These are phyloP conservation scores for Glaucidium brasilianum DNA, from an alignment of 2,113 vertebrate genomes.

Conservation along the genomic window DNA sequence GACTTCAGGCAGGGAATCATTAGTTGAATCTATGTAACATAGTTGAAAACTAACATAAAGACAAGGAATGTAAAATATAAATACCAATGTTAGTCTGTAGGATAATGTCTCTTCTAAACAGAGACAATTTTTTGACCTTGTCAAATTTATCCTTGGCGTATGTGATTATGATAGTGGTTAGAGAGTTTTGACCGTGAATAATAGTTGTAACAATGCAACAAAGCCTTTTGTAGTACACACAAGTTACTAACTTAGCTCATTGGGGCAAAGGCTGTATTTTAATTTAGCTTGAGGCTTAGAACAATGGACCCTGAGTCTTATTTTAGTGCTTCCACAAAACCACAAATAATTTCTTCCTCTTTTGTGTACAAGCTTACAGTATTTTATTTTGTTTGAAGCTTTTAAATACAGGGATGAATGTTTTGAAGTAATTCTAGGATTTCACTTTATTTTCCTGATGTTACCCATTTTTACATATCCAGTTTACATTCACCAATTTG, in stretches of 20 bases:
- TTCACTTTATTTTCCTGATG: neutral
- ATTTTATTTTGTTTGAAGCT: neutral
- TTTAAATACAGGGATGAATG: neutral
- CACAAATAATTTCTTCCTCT: neutral
- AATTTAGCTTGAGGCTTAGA: neutral
- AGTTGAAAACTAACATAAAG: neutral
- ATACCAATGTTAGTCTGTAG: neutral
- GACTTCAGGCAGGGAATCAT: neutral
- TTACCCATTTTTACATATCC: neutral
- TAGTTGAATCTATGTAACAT: neutral
- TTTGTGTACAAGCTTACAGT: neutral
- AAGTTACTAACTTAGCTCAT: neutral
- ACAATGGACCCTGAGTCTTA: neutral
- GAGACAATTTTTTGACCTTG: conserved; percentile 10
- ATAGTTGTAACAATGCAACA: conserved; percentile 10
- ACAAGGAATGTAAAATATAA: neutral
- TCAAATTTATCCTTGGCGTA: conserved; percentile 1
- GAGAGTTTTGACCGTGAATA: conserved; percentile 22
- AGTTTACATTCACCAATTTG: neutral
- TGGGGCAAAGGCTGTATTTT: conserved; percentile 10
- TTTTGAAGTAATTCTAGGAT: neutral
- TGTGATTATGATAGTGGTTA: neutral
- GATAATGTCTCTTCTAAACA: neutral
- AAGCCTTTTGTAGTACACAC: neutral
- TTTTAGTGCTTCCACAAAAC: conserved; percentile 23